These are phyloP conservation scores for Entomobrya multifasciata DNA, from an alignment of 2,888 invertebrate genomes.

Conservation along the genomic window DNA sequence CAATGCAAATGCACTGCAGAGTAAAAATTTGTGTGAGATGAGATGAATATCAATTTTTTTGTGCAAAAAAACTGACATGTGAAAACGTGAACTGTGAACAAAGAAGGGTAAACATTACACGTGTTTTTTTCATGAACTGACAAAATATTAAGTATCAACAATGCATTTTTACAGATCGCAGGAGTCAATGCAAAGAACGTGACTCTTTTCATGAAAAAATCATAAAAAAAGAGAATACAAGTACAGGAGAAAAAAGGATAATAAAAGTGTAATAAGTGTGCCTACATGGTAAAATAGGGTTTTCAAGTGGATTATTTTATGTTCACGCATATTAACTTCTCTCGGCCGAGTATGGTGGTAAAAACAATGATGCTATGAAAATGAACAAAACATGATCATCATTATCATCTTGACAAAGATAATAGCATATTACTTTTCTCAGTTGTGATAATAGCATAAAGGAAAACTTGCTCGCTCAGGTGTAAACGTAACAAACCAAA, in stretches of 20 bases:
- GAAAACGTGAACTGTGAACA: neutral
- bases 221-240: constrained; percentile 27
- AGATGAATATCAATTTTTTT: neutral
- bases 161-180: neutral
- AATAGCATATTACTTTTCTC: no score
- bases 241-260: neutral
- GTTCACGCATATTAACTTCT: neutral
- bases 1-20: no score
- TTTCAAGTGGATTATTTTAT: constrained; percentile 13
- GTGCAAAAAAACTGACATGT: neutral
- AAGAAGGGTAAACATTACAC: constrained; percentile 14
- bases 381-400: neutral
- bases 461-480: constrained; percentile 57
- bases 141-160: neutral
- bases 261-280: constrained; percentile 41
- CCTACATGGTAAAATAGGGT: neutral
- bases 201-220: constrained; percentile 27
- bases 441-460: constrained; percentile 49
- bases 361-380: constrained; percentile 21
- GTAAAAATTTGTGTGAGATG: neutral
- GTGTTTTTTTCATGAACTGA: neutral
- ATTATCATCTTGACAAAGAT: constrained; percentile 35
- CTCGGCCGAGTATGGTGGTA: constrained; percentile 20
- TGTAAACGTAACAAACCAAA: constrained; percentile 37
- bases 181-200: no score